phyloP scores from a whole-genome alignment of 1,140 invertebrate genomes.

The Agrypnia vestita region DNA sequence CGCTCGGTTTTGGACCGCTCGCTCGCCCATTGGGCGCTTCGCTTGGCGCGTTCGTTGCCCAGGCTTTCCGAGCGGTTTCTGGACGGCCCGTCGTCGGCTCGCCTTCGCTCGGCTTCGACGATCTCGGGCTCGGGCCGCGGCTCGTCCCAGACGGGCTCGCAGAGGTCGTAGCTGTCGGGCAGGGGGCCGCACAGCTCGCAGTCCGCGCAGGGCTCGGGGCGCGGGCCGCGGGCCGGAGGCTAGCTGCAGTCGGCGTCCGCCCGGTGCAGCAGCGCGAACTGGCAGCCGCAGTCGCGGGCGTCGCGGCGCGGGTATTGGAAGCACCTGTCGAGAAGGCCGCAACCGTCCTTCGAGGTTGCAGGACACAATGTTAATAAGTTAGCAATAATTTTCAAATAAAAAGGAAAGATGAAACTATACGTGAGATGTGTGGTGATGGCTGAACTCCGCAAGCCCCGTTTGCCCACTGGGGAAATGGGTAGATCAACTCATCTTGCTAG shows the following conservation, averaged over 20 bases:
- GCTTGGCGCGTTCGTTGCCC: background rate
- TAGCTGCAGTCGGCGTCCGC: constrained; percentile 78
- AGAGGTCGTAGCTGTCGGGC: constrained; percentile 61
- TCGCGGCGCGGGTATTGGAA: constrained; percentile 87
- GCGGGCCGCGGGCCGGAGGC: constrained; percentile 71
- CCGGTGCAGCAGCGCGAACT: constrained; percentile 88
- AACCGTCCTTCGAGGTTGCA: constrained; percentile 72
- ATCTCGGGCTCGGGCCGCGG: constrained; percentile 55
- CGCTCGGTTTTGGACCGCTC: constrained; percentile 60
- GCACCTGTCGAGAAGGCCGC: constrained; percentile 88
- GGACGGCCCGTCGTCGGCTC: background rate
- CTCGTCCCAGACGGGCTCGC: constrained; percentile 62
- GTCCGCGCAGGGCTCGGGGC: constrained; percentile 65
- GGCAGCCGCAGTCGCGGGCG: constrained; percentile 87
- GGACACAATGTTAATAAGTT: constrained; percentile 21
- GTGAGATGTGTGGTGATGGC: too few relatives aligned
- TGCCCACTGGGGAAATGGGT: too few relatives aligned
- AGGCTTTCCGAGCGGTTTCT: background rate
- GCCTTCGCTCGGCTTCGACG: constrained; percentile 10
- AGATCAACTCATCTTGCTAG: too few relatives aligned
- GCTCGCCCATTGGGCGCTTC: constrained; percentile 55
- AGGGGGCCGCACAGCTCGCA: constrained; percentile 65
- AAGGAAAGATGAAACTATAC: background rate
- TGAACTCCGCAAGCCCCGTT: too few relatives aligned
- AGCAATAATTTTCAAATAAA: background rate